These are phyloP conservation scores for Scomberomorus guttatus DNA, from an alignment of 2,797 vertebrate species.

Conservation along the genomic window DNA sequence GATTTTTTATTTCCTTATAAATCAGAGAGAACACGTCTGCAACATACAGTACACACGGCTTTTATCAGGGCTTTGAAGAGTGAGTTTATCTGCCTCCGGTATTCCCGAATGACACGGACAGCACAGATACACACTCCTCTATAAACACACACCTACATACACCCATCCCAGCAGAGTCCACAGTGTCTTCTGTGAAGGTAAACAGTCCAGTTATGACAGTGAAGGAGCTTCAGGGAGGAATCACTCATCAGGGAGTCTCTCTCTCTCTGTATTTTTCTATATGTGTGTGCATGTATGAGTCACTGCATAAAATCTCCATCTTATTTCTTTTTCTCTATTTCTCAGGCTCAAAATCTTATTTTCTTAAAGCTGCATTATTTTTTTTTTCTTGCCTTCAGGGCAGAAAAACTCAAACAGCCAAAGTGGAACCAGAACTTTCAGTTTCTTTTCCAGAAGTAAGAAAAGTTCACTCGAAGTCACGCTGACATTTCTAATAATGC, in stretches of 20 bases:
- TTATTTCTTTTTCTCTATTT: constrained; percentile 34
- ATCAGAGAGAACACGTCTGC: background rate
- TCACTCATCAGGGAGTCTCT: constrained; percentile 16
- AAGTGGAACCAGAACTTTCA: background rate
- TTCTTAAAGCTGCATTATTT: constrained; percentile 15
- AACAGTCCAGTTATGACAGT: constrained; percentile 40
- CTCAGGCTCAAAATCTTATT: constrained; percentile 9
- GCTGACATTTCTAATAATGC: too few relatives aligned
- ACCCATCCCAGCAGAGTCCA: constrained; percentile 17
- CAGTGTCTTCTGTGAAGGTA: constrained; percentile 26
- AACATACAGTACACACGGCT: background rate
- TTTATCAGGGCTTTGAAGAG: too few relatives aligned
- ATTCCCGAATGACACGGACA: background rate
- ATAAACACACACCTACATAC: background rate
- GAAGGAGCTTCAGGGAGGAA: constrained; percentile 37
- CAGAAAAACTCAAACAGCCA: background rate
- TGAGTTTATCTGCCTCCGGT: too few relatives aligned
- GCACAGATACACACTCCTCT: constrained; percentile 3
- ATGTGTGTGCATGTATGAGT: constrained; percentile 27
- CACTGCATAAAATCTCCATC: constrained; percentile 62
- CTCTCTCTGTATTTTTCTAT: background rate
- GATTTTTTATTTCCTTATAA: background rate
- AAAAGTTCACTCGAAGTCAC: background rate
- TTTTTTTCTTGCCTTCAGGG: background rate
- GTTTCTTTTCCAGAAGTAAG: background rate